These are phyloP conservation scores for Oceanites oceanicus DNA, from an alignment of 2,113 vertebrate genomes.

Conservation along the genomic window DNA sequence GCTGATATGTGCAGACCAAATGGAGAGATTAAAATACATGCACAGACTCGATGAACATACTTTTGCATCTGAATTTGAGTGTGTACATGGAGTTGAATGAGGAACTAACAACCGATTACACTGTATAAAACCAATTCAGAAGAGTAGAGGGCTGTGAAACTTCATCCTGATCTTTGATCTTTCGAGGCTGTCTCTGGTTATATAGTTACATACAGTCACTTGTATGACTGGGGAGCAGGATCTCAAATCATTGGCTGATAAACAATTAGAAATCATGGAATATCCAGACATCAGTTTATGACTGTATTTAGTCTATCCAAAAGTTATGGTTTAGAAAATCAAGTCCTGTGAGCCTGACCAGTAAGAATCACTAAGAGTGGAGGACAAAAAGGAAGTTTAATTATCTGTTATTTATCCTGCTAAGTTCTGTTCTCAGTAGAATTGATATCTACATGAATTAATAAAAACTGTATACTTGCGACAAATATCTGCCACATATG, in stretches of 20 bases:
- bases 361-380: neutral
- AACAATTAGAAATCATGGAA: neutral
- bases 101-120: neutral
- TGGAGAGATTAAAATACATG: neutral
- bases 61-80: neutral
- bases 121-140: neutral
- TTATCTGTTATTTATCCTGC: neutral
- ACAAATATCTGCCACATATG: neutral
- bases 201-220: neutral
- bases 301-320: neutral
- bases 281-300: neutral
- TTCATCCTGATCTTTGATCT: neutral
- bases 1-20: neutral
- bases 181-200: neutral
- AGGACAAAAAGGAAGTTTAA: neutral
- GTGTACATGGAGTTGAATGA: neutral
- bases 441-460: neutral
- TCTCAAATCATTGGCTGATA: neutral
- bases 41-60: neutral
- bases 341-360: neutral
- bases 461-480: neutral
- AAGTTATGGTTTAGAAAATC: neutral
- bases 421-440: neutral
- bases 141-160: neutral
- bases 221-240: neutral